Percentiles rank a stretch among this genome's conserved stretches.
Conservation (phyloP, 2,888 invertebrate species). For the Folsomia manolachei region DNA sequence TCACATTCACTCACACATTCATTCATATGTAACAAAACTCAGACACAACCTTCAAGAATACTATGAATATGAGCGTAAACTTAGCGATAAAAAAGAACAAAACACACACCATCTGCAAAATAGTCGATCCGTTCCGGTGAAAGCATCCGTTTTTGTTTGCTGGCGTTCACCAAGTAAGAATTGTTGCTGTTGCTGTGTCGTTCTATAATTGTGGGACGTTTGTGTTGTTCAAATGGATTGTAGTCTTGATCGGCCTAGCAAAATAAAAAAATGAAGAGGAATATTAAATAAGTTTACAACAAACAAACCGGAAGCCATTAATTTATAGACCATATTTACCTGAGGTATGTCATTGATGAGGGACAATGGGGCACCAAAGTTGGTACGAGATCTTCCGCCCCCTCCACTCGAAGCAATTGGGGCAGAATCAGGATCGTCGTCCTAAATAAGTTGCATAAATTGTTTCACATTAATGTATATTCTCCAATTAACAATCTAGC, state of each 20-base stretch:
- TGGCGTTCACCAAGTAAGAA: constrained; percentile 87
- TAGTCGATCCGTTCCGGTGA: constrained; percentile 97
- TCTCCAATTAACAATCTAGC: too few species aligned
- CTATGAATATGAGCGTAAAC: background rate
- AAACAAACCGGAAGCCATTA: background rate
- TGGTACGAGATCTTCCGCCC: constrained; percentile 66
- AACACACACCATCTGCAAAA: constrained; percentile 92
- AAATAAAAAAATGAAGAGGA: constrained; percentile 35
- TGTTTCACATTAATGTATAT: background rate
- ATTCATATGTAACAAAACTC: too few species aligned
- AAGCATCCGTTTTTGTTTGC: constrained; percentile 73
- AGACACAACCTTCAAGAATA: background rate
- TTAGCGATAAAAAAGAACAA: too few species aligned
- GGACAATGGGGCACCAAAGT: constrained; percentile 82
- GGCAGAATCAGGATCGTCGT: constrained; percentile 65
- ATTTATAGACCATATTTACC: constrained; percentile 57
- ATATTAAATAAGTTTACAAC: background rate
- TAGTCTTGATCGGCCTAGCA: constrained; percentile 81
- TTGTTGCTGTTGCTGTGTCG: constrained; percentile 68
- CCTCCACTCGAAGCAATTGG: constrained; percentile 62
- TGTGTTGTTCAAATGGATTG: constrained; percentile 90
- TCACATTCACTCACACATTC: constrained; percentile 19
- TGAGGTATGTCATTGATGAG: constrained; percentile 85
- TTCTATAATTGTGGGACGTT: constrained; percentile 88
- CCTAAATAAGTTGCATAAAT: constrained; percentile 56